Percentiles rank a stretch among this genome's conserved stretches.
phyloP scores from a whole-genome alignment of 2,888 invertebrate genomes.

The Tenthredo livida region DNA sequence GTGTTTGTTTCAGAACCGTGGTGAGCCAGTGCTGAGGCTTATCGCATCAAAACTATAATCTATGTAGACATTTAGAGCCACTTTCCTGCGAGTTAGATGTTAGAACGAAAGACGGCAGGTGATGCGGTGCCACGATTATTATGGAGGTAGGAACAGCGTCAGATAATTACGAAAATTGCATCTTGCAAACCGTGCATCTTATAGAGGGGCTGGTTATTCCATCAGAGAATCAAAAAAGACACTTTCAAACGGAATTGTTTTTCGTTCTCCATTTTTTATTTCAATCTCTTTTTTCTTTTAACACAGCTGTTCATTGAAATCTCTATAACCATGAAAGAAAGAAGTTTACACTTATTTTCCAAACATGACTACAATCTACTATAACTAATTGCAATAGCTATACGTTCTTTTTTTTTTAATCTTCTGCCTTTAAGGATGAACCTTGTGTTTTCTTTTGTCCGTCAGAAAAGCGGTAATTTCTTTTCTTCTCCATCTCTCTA shows the following conservation, averaged over 20 bases:
- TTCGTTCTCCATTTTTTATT: background rate
- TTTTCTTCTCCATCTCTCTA: background rate
- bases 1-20: slow-evolving; percentile 12
- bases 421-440: too few relatives aligned
- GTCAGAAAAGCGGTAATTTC: background rate
- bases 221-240: slow-evolving; percentile 31
- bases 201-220: background rate
- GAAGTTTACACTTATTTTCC: background rate
- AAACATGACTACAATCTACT: background rate
- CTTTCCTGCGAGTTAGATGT: slow-evolving; percentile 37
- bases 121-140: slow-evolving; percentile 35
- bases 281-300: background rate
- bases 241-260: slow-evolving; percentile 6
- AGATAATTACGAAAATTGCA: slow-evolving; percentile 52
- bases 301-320: background rate
- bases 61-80: slow-evolving; percentile 51
- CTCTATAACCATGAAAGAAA: background rate
- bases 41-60: slow-evolving; percentile 49
- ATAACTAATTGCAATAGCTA: background rate
- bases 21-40: slow-evolving; percentile 29
- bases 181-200: slow-evolving; percentile 30
- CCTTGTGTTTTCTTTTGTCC: too few relatives aligned
- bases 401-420: too few relatives aligned
- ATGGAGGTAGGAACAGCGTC: background rate
- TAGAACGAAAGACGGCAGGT: slow-evolving; percentile 43